These are phyloP conservation scores for Pogonus chalceus DNA, from an alignment of 1,140 invertebrate species.

Conservation along the genomic window DNA sequence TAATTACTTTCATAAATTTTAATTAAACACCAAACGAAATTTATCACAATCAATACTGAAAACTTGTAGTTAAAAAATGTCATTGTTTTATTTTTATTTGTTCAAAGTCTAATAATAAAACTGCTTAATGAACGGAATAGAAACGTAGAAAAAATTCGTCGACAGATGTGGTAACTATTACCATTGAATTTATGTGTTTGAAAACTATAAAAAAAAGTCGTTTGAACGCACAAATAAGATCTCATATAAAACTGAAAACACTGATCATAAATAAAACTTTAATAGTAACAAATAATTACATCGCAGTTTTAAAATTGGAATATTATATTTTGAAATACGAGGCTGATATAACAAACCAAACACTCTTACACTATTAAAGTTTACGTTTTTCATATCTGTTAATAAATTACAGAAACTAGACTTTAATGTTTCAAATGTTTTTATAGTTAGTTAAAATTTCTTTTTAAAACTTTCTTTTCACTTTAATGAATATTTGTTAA, in stretches of 20 bases:
- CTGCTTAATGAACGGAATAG: neutral
- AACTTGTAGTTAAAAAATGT: neutral
- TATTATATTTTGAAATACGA: neutral
- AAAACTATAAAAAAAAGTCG: neutral
- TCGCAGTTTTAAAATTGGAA: neutral
- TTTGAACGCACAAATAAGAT: neutral
- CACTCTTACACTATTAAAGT: neutral
- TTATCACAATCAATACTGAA: neutral
- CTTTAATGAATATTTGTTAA: too few relatives aligned
- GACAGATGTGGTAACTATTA: conserved; percentile 4
- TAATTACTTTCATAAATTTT: neutral
- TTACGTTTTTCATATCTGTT: neutral
- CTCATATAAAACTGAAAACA: neutral
- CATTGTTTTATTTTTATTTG: neutral
- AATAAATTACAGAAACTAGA: too few relatives aligned
- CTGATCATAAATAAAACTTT: neutral
- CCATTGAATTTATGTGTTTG: neutral
- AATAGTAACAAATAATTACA: neutral
- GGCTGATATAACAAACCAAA: neutral
- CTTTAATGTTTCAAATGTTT: too few relatives aligned
- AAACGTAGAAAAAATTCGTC: neutral
- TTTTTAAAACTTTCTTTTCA: too few relatives aligned
- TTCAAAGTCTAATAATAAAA: neutral
- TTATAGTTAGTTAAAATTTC: too few relatives aligned
- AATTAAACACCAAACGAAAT: neutral